A percentile compares a stretch with the other conserved stretches of the same genome.
Evolutionary conservation across 2,797 vertebrate species (phyloP).

Genomic region (Sebastes taczanowskii): DNA sequence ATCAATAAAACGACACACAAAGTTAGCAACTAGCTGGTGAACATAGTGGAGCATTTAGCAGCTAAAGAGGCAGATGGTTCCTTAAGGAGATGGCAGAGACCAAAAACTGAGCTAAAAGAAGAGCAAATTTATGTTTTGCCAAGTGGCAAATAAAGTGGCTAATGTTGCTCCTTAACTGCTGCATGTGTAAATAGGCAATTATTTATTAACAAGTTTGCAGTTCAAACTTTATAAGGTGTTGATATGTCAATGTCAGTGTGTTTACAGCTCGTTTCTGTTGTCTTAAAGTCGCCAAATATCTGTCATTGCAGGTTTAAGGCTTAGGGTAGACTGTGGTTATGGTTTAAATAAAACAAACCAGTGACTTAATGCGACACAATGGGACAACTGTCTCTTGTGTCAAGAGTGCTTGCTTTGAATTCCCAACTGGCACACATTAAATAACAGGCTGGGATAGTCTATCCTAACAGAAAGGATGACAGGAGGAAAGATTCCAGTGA

Average conservation of each 20-base stretch:
- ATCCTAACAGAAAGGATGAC: not conserved
- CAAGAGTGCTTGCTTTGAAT: not conserved
- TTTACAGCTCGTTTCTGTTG: not conserved
- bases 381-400: not conserved
- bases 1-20: not conserved
- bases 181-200: not conserved
- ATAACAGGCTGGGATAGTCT: not conserved
- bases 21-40: not conserved
- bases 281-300: not conserved
- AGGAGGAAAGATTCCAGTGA: not conserved
- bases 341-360: not conserved
- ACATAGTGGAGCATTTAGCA: no score
- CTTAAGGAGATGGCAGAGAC: not conserved
- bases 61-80: not conserved
- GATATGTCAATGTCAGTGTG: not conserved
- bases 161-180: not conserved
- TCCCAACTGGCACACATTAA: not conserved
- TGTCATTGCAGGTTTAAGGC: not conserved
- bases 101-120: no score
- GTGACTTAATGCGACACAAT: no score
- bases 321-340: not conserved
- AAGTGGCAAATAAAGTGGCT: fast-evolving
- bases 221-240: no score
- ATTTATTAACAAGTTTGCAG: not conserved
- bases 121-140: no score